Evolutionary conservation across 2,113 vertebrate species (phyloP), one percentile per base, ranked within the genome.

Genomic region (Nanorana parkeri): DNA sequence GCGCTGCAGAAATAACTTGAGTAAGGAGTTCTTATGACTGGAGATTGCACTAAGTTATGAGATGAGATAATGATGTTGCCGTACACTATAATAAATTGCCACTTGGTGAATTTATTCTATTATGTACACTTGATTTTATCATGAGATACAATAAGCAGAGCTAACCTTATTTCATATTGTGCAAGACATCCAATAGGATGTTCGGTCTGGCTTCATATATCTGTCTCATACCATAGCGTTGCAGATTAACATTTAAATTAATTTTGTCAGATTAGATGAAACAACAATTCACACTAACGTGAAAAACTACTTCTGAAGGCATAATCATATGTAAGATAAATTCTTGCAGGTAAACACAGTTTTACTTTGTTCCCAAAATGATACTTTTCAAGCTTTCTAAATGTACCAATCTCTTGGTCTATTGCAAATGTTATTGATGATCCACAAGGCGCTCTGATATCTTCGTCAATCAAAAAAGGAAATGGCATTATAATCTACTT

Each of bases 61-160:
- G 20, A 23, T 32, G 28, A 36, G 28, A 11, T 74, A 60, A 21
- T 36, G 4, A 58, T 21, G 20, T 55, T 23, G 54, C n/a, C 24
- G 21, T 47, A 47, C 41, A 58, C 54, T n/a, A 15, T 36, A 58
- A 60, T 58, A 74, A 58, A 15, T 28, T 13, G 19, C 32, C 17
- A 74, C 26, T 58, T 21, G 21, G 28, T 3, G 8, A 55, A 73
- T 73, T 32, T 74, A 36, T 21, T 74, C 20, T 20, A 36, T 58
- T 60, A 75, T 3, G 41, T 41, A 61, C 28, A 75, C 32, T 60
- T 58, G 10, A 17, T 36, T 74, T 74, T 74, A 74, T 74, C 58
- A 36, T 60, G 3, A 61, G 41, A 47, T 47, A 47, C 41, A 47
- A 47, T 47, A 47, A 47, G 41, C 41, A 47, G 41, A 47, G 41